Base-by-base conservation (phyloP, 1,140 invertebrate species). In the Anagrus nilaparvatae region DNA sequence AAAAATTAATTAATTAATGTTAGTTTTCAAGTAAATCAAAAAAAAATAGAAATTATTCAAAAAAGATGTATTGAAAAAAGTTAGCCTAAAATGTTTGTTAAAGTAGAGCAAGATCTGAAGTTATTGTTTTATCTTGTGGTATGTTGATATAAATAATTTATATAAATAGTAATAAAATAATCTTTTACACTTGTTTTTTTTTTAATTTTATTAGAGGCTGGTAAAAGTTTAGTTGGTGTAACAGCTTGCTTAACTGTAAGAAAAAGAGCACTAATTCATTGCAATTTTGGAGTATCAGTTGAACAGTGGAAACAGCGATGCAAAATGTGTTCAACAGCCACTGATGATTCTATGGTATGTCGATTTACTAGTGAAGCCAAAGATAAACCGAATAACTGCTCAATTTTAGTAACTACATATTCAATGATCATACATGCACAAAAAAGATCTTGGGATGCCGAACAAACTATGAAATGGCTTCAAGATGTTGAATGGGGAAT, bases 221-320 rank as follows among this genome's bases (percentile, higher is more conserved):
- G 95, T 47, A 97, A 97, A 75, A 97, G 92, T 64, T 77, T 97
- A 58, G 95, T 98, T 10, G 95, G 95, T 8, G 97, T 99, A 5
- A 99, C 97, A 21, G 94, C 96, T 7, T 95, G 92, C 55, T 99
- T 96, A 63, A 99, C 97, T 10, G 91, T 99, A 12, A 75, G 95
- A 23, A 99, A 99, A 69, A 72, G 85, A 40, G 91, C 91, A 32
- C 66, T 99, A 23, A 87, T 97, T 28, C 69, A 99, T 0, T 97
- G 95, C 59, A 99, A 97, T 71, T 97, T 94, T 12, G 94, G 94
- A 46, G 97, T 99, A 0, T 97, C 95, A 7, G 97, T 99, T 0
- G 96, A 99, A 71, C 97, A 99, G 60, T 99, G 97, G 97, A 92
- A 97, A 60, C 84, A 95, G 52, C 96, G 98, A 71, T 97, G 97